Evolutionary conservation across 1,140 invertebrate species (phyloP).

Genomic region (Saccostrea glomerata): DNA sequence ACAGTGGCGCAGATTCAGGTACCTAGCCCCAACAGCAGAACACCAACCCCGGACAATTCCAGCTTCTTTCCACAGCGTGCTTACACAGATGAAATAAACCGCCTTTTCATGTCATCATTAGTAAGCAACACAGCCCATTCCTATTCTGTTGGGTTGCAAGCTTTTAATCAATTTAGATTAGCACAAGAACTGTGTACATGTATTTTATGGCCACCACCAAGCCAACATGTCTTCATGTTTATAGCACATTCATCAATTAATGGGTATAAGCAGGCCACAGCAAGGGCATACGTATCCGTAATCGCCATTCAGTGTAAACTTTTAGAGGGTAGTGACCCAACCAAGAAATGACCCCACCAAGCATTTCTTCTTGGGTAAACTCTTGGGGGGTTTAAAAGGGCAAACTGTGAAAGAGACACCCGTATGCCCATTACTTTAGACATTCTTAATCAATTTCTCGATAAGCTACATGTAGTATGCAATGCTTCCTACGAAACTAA

Average conservation of each 20-base stretch:
- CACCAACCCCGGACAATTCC: conserved; percentile 27
- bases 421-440: conserved; percentile 38
- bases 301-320: conserved; percentile 38
- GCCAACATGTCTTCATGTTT: conserved; percentile 24
- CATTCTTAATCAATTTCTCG: conserved; percentile 25
- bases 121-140: not conserved
- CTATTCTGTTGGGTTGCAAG: no score
- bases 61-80: conserved; percentile 9
- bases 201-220: conserved; percentile 41
- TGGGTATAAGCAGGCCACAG: conserved; percentile 4
- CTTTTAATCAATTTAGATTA: conserved; percentile 18
- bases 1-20: conserved; percentile 39
- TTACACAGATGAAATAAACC: conserved; percentile 36
- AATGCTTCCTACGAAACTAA: conserved; percentile 12
- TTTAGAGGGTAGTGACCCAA: no score
- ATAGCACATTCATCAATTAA: conserved; percentile 41
- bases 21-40: conserved; percentile 31
- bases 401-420: not conserved
- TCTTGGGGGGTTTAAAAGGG: conserved; percentile 40
- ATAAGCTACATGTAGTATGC: not conserved
- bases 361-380: conserved; percentile 44
- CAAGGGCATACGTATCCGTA: conserved; percentile 30
- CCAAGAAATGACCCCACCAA: conserved; percentile 37
- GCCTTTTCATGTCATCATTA: conserved; percentile 36
- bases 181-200: not conserved